Evolutionary conservation across 53 echinoderm and acorn worm species (phyloP), one percentile per base, ranked within the genome.

Genomic region (Patiria pectinifera): DNA sequence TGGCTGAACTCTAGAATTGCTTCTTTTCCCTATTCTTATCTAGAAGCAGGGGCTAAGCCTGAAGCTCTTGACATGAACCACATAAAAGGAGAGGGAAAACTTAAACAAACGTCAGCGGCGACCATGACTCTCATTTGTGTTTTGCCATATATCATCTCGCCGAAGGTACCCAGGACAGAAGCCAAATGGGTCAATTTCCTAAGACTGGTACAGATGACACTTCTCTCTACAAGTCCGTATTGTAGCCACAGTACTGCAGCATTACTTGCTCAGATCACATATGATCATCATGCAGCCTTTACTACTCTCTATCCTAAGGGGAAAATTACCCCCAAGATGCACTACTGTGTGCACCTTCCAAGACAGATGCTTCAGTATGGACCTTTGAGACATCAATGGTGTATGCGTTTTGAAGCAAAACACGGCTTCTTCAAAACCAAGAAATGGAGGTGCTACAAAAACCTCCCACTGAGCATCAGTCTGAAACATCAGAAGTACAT

Each of bases 251-350:
- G 63, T 10, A 96, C 94, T 62, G 93, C 91, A 24, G 77, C 75
- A 15, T 43, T 86, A 45, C 91, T 91, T 35, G 22, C 58, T 47
- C 91, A 93, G 71, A 46, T 96, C 15, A 91, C 91, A 63, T 79
- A 75, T 79, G 83, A 86, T 16, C 94, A 94, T 83, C 93, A 91
- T 60, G 45, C 63, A 59, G 21, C 24, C 45, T 96, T 94, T 69
- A 44, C 62, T 47, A 71, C 59, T 69, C 19, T 62, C 6, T 96
- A 94, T 87, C 94, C 96, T 76, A 76, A 66, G 21, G 94, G 86
- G 74, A 58, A 71, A 22, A 35, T 96, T 72, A 96, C 86, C 19
- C 96, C 96, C 35, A 96, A 96, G 86, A 94, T 96, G 89, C 96
- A 96, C 82, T 94, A 96, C 72, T 82, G 81, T 43, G 72, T 94